A percentile compares a stretch with the other conserved stretches of the same genome.
These are phyloP conservation scores for Datnioides undecimradiatus DNA, from an alignment of 2,113 vertebrate species.

Conservation along the genomic window DNA sequence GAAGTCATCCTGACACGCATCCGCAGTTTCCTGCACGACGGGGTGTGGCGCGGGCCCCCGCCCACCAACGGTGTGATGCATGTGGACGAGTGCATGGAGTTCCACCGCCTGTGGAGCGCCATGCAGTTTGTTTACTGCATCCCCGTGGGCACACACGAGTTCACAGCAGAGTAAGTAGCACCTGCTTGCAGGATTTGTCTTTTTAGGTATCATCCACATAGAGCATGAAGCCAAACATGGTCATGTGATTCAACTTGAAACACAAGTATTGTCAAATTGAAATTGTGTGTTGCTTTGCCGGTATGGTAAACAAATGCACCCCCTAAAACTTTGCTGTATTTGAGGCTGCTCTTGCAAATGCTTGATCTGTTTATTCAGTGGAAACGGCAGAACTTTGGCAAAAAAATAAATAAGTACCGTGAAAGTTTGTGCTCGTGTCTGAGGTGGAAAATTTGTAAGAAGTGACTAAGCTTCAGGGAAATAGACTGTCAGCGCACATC, in stretches of 20 bases:
- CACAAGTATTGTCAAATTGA: not conserved
- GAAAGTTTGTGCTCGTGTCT: not conserved
- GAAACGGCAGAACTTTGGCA: not conserved
- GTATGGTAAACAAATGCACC: not conserved
- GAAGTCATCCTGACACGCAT: conserved; percentile 98
- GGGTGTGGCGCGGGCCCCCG: conserved; percentile 96
- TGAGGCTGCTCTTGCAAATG: not conserved
- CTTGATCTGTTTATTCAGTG: not conserved
- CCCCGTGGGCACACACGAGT: conserved; percentile 97
- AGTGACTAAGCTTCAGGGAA: not conserved
- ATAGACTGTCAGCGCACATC: not conserved
- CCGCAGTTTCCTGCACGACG: conserved; percentile 97
- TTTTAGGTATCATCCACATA: not conserved
- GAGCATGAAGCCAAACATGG: not conserved
- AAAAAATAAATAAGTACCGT: not conserved
- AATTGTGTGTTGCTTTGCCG: not conserved
- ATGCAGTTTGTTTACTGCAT: conserved; percentile 99
- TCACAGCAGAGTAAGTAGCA: conserved; percentile 95
- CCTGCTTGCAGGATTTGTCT: not conserved
- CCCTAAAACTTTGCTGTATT: not conserved
- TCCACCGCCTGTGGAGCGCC: conserved; percentile 98
- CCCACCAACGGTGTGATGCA: conserved; percentile 99
- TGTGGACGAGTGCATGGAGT: conserved; percentile 98
- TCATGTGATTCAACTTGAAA: not conserved
- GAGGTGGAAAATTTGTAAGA: not conserved